Evolutionary conservation across 2,888 invertebrate genomes (phyloP).

Genomic region (Schizaphis graminum): DNA sequence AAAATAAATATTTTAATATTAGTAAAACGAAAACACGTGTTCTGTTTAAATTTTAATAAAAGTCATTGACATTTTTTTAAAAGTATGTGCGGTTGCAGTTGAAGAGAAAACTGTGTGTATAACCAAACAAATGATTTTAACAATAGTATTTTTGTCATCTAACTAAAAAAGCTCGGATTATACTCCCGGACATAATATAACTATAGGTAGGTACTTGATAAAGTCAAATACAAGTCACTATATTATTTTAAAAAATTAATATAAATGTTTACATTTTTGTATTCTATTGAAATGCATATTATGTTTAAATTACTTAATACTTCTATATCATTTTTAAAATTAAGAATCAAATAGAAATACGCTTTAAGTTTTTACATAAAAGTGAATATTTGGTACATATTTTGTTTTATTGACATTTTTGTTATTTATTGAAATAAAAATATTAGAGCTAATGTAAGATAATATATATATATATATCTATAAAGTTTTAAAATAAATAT

Average conservation of each 20-base stretch:
- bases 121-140: neutral
- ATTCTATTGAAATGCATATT: neutral
- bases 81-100: neutral
- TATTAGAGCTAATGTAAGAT: neutral
- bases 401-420: neutral
- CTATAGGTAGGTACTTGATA: neutral
- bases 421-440: neutral
- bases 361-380: neutral
- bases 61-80: neutral
- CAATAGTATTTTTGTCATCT: neutral
- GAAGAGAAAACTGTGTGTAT: neutral
- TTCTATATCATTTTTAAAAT: neutral
- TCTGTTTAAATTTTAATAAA: neutral
- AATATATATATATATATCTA: neutral
- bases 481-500: neutral
- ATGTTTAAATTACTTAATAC: no score
- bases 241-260: neutral
- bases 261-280: neutral
- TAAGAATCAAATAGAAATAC: neutral
- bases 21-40: neutral
- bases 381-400: neutral
- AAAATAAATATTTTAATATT: slow-evolving; percentile 40
- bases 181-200: neutral
- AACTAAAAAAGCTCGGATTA: neutral
- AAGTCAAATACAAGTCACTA: neutral